Evolutionary conservation across 2,797 vertebrate species (phyloP), one percentile per base, ranked within the genome.

Genomic region (Microchirus variegatus): DNA sequence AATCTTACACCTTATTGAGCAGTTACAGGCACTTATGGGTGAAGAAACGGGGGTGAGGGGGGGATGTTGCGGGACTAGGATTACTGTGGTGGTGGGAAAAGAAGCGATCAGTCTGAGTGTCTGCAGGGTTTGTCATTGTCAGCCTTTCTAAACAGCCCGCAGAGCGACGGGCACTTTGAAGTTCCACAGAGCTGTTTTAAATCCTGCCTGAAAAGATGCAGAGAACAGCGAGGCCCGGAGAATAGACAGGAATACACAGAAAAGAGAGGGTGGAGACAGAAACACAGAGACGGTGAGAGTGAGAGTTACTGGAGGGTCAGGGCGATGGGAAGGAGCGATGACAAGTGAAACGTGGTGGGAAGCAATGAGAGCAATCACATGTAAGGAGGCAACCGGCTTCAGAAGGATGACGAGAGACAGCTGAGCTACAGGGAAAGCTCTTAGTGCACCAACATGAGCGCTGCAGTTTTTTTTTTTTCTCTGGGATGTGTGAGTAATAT

Each of bases 101-200:
- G 44, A 66, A 85, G 78, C 53, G 70, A 89, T 89, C 85, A 79
- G 82, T 83, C n/a, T 79, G 71, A 86, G 80, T 83, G 89, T 86
- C 84, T 89, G 84, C 75, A 63, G 88, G 89, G 84, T 89, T 91
- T 86, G 87, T 91, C 84, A 87, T 90, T 93, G 87, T 91, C 85
- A 86, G 81, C 77, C 76, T 84, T 82, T 87, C 70, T 77, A 89
- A 91, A 90, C 82, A 84, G 87, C 86, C 83, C 12, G 75, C 82
- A 77, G 85, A 86, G 80, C 67, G 79, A 90, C 83, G 83, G 79
- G 70, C 71, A 85, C 90, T 91, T 90, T 91, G 87, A 92, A 92
- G 89, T 90, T 85, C 75, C 74, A 66, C 71, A 83, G 89, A 91
- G 89, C 90, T 81, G 65, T 80, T 86, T 86, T 91, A 90, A 92